Base-by-base conservation (phyloP, 2,888 invertebrate species). In the Tetheella fluctuosa region DNA sequence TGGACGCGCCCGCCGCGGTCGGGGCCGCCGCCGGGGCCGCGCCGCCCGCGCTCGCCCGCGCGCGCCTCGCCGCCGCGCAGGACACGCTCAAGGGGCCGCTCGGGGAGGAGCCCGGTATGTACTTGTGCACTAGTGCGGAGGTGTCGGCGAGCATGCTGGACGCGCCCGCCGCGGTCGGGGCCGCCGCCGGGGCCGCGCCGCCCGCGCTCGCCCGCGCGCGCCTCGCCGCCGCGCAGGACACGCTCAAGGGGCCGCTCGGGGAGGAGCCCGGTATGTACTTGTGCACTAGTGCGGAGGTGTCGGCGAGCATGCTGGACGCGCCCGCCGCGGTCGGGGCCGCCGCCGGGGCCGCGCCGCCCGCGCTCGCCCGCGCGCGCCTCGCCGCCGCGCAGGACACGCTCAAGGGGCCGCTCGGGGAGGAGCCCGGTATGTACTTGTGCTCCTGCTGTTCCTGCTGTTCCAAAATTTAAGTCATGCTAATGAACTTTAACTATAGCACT, bases 41-140 rank as follows among this genome's bases (percentile, higher is more conserved):
- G 1, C 95, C 96, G 15, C 94, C 95, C 0, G 94, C 95, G 12
- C 86, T 98, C 3, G 95, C 96, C 5, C 96, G 96, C 69, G 97
- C 97, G 0, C 96, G 98, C 76, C 93, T 99, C 8, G 94, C 95
- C 1, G 97, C 97, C 0, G 96, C 98, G 3, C 96, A 96, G 79
- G 96, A 97, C 81, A 94, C 98, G 54, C 74, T 93, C 23, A 79
- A 81, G 23, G 91, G 91, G 0, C 91, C 92, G 0, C 70, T 92
- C 1, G 91, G 88, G 0, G 83, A 88, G 30, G 90, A 91, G 13
- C 91, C 91, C 1, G 91, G 92, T 91, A 62, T 65, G 69, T 48
- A 10, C 23, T 10, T 15, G n/a, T n/a, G n/a, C n/a, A n/a, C n/a
- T n/a, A n/a, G n/a, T n/a, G n/a, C n/a, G n/a, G n/a, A n/a, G n/a